These are phyloP conservation scores for Synergus japonicus DNA, from an alignment of 2,888 invertebrate species.

Conservation along the genomic window DNA sequence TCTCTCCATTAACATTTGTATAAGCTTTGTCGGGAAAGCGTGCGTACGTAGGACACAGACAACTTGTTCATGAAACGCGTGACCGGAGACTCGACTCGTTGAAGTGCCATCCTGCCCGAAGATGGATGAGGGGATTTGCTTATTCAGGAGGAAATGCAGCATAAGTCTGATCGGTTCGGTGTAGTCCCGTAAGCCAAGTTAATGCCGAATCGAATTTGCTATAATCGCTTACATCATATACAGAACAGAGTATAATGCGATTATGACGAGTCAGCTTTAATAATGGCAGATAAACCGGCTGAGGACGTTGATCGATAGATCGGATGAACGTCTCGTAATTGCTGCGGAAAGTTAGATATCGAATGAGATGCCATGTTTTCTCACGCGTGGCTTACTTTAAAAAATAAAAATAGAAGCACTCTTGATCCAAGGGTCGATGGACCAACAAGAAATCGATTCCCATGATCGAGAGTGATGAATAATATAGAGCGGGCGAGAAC, in stretches of 20 bases:
- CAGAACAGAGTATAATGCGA: not conserved
- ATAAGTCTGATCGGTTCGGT: slow-evolving; percentile 27
- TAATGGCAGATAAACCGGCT: slow-evolving; percentile 15
- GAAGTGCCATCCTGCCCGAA: slow-evolving; percentile 11
- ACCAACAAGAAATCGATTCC: not conserved
- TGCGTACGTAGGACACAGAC: slow-evolving; percentile 25
- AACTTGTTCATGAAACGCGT: slow-evolving; percentile 32
- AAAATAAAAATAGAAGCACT: not conserved
- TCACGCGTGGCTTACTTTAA: not conserved
- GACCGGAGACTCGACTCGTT: slow-evolving; percentile 16
- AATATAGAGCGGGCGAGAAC: not conserved
- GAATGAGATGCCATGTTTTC: slow-evolving; percentile 9
- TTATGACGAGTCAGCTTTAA: slow-evolving; percentile 40
- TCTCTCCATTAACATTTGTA: slow-evolving; percentile 27
- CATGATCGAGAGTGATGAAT: slow-evolving; percentile 16
- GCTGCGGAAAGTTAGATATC: not conserved
- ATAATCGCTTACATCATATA: not conserved
- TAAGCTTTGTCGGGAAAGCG: slow-evolving; percentile 13
- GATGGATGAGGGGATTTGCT: slow-evolving; percentile 29
- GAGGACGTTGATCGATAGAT: slow-evolving; percentile 33
- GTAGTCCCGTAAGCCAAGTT: slow-evolving; percentile 9
- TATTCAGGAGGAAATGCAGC: not conserved
- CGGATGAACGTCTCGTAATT: slow-evolving; percentile 6
- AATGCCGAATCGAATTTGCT: slow-evolving; percentile 14
- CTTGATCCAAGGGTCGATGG: not conserved